Evolutionary conservation across 2,888 invertebrate species (phyloP).

Genomic region (Hirudinaria manillensis): DNA sequence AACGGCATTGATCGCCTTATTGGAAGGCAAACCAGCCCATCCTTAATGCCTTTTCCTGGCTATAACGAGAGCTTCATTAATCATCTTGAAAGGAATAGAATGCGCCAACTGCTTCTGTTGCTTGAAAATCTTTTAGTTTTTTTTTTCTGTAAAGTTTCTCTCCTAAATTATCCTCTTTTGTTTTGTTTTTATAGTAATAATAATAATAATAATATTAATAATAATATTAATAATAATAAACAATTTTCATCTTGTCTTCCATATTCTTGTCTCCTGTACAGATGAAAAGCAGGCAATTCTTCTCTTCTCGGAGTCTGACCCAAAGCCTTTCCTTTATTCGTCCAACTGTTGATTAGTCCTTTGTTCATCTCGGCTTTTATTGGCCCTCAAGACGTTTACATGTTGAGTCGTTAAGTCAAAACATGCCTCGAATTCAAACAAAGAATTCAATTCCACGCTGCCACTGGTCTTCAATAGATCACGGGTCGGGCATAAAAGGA

Average conservation of each 20-base stretch:
- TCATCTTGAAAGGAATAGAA: conserved; percentile 6
- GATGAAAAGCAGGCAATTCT: too few relatives aligned
- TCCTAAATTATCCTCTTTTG: neutral
- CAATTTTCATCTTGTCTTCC: too few relatives aligned
- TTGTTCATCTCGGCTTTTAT: conserved; percentile 3
- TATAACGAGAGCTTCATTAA: conserved; percentile 1
- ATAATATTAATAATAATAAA: too few relatives aligned
- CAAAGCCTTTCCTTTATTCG: too few relatives aligned
- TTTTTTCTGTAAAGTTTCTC: neutral
- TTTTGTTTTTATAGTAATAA: too few relatives aligned
- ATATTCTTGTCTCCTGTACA: too few relatives aligned
- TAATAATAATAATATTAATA: too few relatives aligned
- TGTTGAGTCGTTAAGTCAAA: neutral
- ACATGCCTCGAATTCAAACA: conserved; percentile 8
- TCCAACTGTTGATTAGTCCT: neutral
- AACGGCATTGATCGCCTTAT: neutral
- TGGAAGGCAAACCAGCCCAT: conserved; percentile 3
- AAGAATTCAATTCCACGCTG: neutral
- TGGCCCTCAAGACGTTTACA: neutral
- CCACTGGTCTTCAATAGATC: too few relatives aligned
- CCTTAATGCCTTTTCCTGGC: conserved; percentile 14
- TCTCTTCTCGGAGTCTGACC: too few relatives aligned
- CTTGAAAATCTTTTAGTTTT: neutral
- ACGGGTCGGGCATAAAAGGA: too few relatives aligned
- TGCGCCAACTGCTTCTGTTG: neutral